Evolutionary conservation across 2,113 vertebrate species (phyloP), one percentile per base, ranked within the genome.

Genomic region (Gavia stellata): DNA sequence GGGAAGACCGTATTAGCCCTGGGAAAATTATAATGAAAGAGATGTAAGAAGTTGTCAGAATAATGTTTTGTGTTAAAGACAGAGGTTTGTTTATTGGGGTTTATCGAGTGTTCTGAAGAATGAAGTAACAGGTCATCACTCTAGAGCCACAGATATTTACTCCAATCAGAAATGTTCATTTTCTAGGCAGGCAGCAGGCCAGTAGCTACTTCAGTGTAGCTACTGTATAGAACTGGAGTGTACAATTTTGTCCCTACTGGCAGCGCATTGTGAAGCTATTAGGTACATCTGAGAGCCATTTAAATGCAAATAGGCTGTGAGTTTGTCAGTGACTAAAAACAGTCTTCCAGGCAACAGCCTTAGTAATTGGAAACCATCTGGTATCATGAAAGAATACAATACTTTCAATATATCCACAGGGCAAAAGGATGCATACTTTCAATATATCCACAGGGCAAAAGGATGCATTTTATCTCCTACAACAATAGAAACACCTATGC

Each of bases 311-410:
- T 93, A 67, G n/a, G 45, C 49, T 53, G 40, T 62, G 63, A 90
- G 71, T 34, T 94, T 91, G 65, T 95, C 75, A 96, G 83, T 81
- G 94, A 88, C 61, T 93, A 90, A 94, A 91, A 94, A 66, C 40
- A 62, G 80, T 58, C 73, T 93, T 94, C 71, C 74, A 72, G 50
- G 58, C 52, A 91, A 90, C 3, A 10, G 15, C 24, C 17, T 81
- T 75, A 91, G 63, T 94, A 96, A 96, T 96, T 96, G 96, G 91
- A 97, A 94, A 84, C 92, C 91, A 97, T 96, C 89, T 97, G 97
- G 92, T 67, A 81, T 45, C 70, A 34, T 45, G 61, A 96, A 94
- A 93, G 50, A 33, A 66, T 52, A 63, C 26, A 74, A 65, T 82
- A 71, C 18, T 88, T 91, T 61, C 53, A 44, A 20, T 78, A 88